phyloP scores from a whole-genome alignment of 2,797 vertebrate genomes.

The Hippocampus kuda region DNA sequence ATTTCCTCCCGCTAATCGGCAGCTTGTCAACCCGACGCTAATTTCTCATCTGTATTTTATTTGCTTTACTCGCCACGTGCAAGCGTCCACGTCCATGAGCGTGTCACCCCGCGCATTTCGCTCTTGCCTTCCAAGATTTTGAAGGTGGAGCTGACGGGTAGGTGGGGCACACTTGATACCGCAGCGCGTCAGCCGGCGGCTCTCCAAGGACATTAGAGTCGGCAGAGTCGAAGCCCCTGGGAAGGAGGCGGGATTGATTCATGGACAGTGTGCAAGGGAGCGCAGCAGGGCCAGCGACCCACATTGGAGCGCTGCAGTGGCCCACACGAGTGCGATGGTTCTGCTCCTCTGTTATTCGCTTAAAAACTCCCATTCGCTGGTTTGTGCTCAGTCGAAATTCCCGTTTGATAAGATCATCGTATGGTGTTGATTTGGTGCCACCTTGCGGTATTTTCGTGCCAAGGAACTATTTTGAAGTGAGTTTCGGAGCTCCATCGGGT shows the following conservation, averaged over 20 bases:
- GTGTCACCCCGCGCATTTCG: conserved; percentile 1
- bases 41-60: neutral
- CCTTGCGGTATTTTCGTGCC: too few relatives aligned
- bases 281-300: conserved; percentile 28
- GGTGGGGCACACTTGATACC: conserved; percentile 44
- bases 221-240: conserved; percentile 45
- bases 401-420: too few relatives aligned
- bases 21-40: neutral
- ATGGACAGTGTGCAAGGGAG: conserved; percentile 43
- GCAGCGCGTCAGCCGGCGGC: conserved; percentile 42
- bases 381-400: too few relatives aligned
- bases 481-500: too few relatives aligned
- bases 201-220: conserved; percentile 62
- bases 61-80: conserved; percentile 1
- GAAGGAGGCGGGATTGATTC: conserved; percentile 62
- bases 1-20: too few relatives aligned
- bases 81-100: neutral
- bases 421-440: too few relatives aligned
- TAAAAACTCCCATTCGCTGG: too few relatives aligned
- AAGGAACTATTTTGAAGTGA: too few relatives aligned
- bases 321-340: too few relatives aligned
- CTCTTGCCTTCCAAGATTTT: conserved; percentile 23
- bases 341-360: too few relatives aligned
- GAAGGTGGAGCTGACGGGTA: neutral
- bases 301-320: conserved; percentile 31